Base-by-base conservation (phyloP, 2,797 vertebrate genomes). In the Craterocephalus amniculus region DNA sequence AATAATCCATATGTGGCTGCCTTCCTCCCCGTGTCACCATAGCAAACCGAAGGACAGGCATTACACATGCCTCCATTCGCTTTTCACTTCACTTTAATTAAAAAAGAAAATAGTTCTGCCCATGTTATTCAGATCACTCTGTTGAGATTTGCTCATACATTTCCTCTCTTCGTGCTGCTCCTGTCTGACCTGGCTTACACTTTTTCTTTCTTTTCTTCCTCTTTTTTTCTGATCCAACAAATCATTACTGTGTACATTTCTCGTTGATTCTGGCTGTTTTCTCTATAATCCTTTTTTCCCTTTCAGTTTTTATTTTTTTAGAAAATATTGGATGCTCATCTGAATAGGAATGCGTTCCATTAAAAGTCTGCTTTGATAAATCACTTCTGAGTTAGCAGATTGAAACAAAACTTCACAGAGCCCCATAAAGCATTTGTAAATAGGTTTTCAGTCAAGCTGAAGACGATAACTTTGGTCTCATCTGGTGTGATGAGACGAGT, bases 371-470 rank as follows among this genome's bases (percentile, higher is more conserved):
- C 66, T 88, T 85, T 62, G 10, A 67, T 81, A 84, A 79, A 83
- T 78, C 60, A 81, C 72, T 83, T 90, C 60, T 74, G 80, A 79
- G 85, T 79, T 48, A 59, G 49, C 29, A 87, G 68, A 85, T 80
- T 69, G 43, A 85, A 82, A 63, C 38, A 70, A 74, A 80, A 78
- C 73, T 78, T 70, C 64, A 72, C 43, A 1, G 67, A 69, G 70
- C 32, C 26, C 29, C 12, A 74, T 60, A 60, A 56, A 60, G 18
- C 27, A 60, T 74, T 80, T 26, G 61, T 79, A 55, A 70, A 66
- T 63, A 31, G 3, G 48, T 60, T 76, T 66, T 61, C 43, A 20
- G 20, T n/a, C 20, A 45, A 7, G 43, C 43, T 61, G 59, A 55
- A 73, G 43, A 79, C 29, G 66, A 70, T 80, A 71, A 18, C 16